A percentile compares a stretch with the other conserved stretches of the same genome.
Conservation (phyloP, 2,113 vertebrate genomes). For the Coturnix japonica region DNA sequence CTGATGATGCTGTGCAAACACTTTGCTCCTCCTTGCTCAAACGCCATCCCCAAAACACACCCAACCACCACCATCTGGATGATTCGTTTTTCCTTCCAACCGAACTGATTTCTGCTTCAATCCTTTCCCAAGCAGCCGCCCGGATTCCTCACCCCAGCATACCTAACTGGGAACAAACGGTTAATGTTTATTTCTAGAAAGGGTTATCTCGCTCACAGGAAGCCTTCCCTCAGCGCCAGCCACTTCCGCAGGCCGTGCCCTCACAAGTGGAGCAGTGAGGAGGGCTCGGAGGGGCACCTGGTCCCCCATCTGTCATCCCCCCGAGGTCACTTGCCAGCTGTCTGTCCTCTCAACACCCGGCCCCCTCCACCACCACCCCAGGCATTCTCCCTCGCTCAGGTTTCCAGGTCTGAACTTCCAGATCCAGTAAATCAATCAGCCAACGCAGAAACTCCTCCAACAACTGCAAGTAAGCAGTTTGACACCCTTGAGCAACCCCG, state of each 20-base stretch:
- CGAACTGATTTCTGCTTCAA: not conserved
- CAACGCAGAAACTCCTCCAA: not conserved
- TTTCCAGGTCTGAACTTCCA: conserved; percentile 76
- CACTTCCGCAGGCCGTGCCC: conserved; percentile 66
- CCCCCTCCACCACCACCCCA: conserved; percentile 66
- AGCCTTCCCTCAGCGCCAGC: conserved; percentile 77
- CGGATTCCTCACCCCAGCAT: not conserved
- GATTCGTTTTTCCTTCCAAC: not conserved
- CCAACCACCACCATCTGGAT: rapidly evolving
- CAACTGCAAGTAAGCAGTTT: conserved; percentile 59
- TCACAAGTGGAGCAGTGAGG: conserved; percentile 55
- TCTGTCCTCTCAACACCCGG: conserved; percentile 84
- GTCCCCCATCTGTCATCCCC: conserved; percentile 85
- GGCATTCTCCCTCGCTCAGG: conserved; percentile 75
- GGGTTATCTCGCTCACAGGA: conserved; percentile 65
- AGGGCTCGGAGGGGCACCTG: conserved; percentile 79
- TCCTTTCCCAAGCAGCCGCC: not conserved
- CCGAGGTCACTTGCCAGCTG: conserved; percentile 85
- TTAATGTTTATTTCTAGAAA: conserved; percentile 65
- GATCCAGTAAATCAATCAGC: conserved; percentile 74
- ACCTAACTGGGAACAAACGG: conserved; percentile 23
- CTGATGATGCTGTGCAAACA: not conserved
- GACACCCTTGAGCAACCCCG: not conserved
- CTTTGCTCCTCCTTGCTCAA: not conserved
- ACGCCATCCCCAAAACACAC: rapidly evolving